Percentiles rank a stretch among this genome's conserved stretches.
Conservation (phyloP, 2,113 vertebrate genomes). For the Megalops atlanticus region DNA sequence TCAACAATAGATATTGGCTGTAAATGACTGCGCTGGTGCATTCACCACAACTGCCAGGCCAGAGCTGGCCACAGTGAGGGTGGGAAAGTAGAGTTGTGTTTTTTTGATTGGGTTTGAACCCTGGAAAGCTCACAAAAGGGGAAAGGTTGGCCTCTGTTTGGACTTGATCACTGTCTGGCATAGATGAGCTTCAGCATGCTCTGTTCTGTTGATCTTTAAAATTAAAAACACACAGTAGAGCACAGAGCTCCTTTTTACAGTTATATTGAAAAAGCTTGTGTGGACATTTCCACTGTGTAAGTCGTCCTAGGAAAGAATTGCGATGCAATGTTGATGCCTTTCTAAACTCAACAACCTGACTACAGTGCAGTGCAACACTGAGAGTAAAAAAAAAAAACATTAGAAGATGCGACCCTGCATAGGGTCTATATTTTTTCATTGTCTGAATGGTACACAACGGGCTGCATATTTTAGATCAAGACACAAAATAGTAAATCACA, state of each 20-base stretch:
- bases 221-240: not conserved
- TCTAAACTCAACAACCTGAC: too few relatives aligned
- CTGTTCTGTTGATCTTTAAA: constrained; percentile 1
- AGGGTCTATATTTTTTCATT: too few relatives aligned
- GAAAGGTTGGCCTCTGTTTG: not conserved
- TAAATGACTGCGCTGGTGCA: not conserved
- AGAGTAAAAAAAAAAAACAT: too few relatives aligned
- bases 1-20: not conserved
- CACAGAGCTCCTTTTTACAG: not conserved
- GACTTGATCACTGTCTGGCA: not conserved
- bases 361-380: too few relatives aligned
- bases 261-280: not conserved
- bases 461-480: too few relatives aligned
- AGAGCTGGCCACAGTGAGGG: not conserved
- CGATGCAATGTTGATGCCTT: too few relatives aligned
- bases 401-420: too few relatives aligned
- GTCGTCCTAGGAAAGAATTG: not conserved
- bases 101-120: not conserved
- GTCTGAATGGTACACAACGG: too few relatives aligned
- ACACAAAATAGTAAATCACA: too few relatives aligned
- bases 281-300: not conserved
- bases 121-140: not conserved
- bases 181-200: not conserved
- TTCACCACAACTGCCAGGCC: not conserved
- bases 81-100: too few relatives aligned